These are phyloP conservation scores for Eucidaris tribuloides DNA, from an alignment of 35 echinoderm and acorn worm species.

Conservation along the genomic window DNA sequence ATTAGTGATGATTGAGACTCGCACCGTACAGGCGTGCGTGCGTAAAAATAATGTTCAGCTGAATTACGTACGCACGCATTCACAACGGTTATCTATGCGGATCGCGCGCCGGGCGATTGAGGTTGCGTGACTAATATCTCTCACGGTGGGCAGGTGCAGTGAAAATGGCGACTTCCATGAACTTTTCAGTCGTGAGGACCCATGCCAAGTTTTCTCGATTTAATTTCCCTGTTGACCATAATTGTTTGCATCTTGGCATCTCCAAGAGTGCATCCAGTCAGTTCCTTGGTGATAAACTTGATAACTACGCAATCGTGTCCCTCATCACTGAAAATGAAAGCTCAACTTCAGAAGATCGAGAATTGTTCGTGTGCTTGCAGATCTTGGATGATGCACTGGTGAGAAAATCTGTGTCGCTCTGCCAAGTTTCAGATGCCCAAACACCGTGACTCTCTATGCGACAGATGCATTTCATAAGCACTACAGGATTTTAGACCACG, in stretches of 20 bases:
- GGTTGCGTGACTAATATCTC: no score
- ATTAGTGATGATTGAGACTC: no score
- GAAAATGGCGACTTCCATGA: conserved; percentile 10
- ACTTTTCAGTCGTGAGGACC: not conserved
- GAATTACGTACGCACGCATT: no score
- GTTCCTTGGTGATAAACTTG: conserved; percentile 78
- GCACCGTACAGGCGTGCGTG: no score
- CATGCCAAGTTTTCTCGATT: conserved; percentile 89
- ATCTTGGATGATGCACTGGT: conserved; percentile 83
- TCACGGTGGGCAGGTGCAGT: no score
- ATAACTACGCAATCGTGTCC: conserved; percentile 76
- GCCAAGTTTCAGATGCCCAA: conserved; percentile 61
- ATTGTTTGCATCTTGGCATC: conserved; percentile 83
- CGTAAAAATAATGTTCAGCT: no score
- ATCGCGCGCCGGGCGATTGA: no score
- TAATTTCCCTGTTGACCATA: conserved; percentile 83
- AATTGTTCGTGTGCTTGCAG: conserved; percentile 89
- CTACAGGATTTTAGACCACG: conserved; percentile 77
- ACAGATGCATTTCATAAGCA: conserved; percentile 84
- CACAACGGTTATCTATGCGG: no score
- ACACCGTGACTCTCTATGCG: conserved; percentile 65
- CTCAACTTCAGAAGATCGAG: conserved; percentile 36
- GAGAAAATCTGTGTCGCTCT: conserved; percentile 62
- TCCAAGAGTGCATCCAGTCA: conserved; percentile 72
- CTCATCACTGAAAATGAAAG: conserved; percentile 55